phyloP scores from a whole-genome alignment of 2,797 vertebrate species.

The Hapalemur alaotrensis region DNA sequence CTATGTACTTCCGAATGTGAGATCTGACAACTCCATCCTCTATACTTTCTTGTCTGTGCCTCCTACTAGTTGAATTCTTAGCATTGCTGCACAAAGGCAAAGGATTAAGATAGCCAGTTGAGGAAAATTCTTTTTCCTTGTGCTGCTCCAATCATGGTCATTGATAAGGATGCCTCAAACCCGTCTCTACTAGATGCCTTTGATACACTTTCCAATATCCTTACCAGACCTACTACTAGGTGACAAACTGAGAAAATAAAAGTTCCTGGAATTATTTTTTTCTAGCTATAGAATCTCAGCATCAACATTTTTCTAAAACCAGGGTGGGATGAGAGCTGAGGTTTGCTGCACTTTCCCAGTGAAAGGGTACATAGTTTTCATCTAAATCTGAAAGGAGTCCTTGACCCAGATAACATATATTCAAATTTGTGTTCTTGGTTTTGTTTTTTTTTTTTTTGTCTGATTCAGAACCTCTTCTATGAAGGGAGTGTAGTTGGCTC shows the following conservation, averaged over 20 bases:
- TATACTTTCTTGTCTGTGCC: not conserved
- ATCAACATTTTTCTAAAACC: not conserved
- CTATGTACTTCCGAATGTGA: not conserved
- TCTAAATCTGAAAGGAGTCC: not conserved
- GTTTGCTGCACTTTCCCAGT: not conserved
- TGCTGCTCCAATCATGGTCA: not conserved
- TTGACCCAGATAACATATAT: not conserved
- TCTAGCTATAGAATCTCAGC: not conserved
- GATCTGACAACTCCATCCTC: not conserved
- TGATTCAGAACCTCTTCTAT: not conserved
- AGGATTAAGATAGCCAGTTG: not conserved
- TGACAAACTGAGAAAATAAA: not conserved
- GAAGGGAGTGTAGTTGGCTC: not conserved
- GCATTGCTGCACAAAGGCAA: not conserved
- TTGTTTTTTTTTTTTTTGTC: not conserved
- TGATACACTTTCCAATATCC: not conserved
- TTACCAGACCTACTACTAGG: not conserved
- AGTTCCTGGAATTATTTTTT: not conserved
- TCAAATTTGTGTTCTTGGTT: not conserved
- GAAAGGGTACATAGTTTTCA: not conserved
- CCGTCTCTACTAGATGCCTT: not conserved
- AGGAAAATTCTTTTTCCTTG: not conserved
- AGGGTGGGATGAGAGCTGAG: not conserved
- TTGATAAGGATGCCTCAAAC: not conserved
- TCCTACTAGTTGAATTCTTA: not conserved